Evolutionary conservation across 2,113 vertebrate genomes (phyloP).

Genomic region (Prinia subflava): DNA sequence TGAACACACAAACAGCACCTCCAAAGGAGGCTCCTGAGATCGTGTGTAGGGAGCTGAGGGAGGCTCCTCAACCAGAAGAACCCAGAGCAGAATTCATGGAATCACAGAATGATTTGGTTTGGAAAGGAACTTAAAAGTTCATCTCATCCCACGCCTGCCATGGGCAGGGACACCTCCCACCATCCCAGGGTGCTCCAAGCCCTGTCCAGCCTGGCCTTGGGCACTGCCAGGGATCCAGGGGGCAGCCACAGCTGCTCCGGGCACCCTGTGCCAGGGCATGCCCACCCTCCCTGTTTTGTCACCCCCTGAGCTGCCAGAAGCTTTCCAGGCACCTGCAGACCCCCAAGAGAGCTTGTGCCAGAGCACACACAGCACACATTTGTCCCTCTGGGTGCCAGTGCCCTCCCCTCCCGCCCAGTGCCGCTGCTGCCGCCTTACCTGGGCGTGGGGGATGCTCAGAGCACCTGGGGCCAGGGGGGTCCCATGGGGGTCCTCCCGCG

Average conservation of each 20-base stretch:
- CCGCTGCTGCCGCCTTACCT: conserved; percentile 8
- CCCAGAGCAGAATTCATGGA: background rate
- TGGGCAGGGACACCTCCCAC: background rate
- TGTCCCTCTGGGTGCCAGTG: background rate
- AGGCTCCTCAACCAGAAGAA: background rate
- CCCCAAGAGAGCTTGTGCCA: background rate
- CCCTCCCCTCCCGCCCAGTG: fast-evolving
- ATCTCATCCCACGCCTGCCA: background rate
- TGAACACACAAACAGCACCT: background rate
- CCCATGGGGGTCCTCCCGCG: background rate
- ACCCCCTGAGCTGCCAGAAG: background rate
- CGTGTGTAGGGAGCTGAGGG: background rate
- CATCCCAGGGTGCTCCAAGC: background rate
- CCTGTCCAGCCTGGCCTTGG: background rate
- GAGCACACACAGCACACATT: background rate
- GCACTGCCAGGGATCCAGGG: background rate
- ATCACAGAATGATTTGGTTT: background rate
- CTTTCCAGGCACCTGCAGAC: background rate
- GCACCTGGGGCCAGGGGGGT: background rate
- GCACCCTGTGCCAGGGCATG: background rate
- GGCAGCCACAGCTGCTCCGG: background rate
- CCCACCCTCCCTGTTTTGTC: background rate
- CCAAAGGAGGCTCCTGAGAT: background rate
- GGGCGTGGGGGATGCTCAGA: background rate
- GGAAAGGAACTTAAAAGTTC: background rate